A percentile compares a stretch with the other conserved stretches of the same genome.
Evolutionary conservation across 2,113 vertebrate species (phyloP).

Genomic region (Chaetops frenatus): DNA sequence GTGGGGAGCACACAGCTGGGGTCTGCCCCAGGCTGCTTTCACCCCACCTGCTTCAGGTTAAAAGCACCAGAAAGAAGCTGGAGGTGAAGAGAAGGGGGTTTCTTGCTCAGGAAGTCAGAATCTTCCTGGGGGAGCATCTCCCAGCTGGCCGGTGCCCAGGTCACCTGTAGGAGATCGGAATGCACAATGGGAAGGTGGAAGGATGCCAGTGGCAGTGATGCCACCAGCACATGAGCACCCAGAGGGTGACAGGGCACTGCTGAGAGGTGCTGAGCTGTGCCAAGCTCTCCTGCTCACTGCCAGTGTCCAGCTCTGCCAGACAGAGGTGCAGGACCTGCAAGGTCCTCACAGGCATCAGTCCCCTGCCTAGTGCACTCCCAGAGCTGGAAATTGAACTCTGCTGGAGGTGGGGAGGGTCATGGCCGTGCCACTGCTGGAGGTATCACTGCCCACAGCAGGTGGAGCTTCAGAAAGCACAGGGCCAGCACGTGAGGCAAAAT

Average conservation of each 20-base stretch:
- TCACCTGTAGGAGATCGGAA: neutral
- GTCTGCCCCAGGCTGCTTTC: neutral
- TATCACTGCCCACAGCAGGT: neutral
- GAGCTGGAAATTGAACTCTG: neutral
- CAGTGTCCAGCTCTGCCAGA: neutral
- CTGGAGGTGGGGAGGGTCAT: neutral
- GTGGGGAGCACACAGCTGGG: accelerated
- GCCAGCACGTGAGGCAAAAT: neutral
- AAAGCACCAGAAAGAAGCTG: neutral
- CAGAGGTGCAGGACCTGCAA: neutral
- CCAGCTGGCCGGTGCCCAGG: neutral
- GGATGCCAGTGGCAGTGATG: neutral
- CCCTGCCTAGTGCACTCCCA: neutral
- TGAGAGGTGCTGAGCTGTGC: neutral
- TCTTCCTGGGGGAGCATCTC: neutral
- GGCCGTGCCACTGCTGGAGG: neutral
- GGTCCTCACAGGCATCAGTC: accelerated
- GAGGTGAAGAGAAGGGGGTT: accelerated
- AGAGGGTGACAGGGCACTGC: neutral
- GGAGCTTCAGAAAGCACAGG: neutral
- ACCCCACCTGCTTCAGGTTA: neutral
- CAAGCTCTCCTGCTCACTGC: accelerated
- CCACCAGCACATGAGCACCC: neutral
- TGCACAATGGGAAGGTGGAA: accelerated
- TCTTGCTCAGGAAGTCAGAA: neutral